phyloP scores from a whole-genome alignment of 2,113 vertebrate genomes.

The Petrocephalus zakoni region DNA sequence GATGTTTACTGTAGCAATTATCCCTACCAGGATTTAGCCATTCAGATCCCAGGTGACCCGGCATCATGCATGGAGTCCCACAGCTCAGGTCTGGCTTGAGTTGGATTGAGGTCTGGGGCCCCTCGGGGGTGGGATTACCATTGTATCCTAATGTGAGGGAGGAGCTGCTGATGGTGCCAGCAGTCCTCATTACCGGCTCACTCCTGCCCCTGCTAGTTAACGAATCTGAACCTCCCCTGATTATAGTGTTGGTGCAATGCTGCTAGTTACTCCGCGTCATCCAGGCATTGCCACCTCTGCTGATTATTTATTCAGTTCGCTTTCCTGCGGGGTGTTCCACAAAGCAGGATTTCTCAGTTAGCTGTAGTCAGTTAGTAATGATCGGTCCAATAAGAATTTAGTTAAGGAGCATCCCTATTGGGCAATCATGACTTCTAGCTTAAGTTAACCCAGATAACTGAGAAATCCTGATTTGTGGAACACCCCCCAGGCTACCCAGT shows the following conservation, averaged over 20 bases:
- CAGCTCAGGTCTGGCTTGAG: neutral
- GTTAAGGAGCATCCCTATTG: neutral
- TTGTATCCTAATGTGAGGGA: neutral
- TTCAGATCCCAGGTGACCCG: neutral
- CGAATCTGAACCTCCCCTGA: neutral
- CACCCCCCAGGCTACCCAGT: neutral
- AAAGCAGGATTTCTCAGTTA: neutral
- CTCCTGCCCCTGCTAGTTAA: neutral
- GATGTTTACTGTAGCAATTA: conserved; percentile 7
- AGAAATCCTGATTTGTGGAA: neutral
- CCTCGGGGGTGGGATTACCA: neutral
- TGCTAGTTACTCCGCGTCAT: neutral
- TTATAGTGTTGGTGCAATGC: neutral
- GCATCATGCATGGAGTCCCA: neutral
- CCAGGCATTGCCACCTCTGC: neutral
- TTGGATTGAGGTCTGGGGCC: neutral
- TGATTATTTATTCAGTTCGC: neutral
- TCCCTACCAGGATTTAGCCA: neutral
- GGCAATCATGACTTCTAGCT: neutral
- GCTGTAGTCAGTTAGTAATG: neutral
- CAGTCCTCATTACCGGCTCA: neutral
- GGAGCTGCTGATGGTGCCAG: neutral
- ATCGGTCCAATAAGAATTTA: neutral
- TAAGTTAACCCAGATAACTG: neutral
- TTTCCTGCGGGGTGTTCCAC: neutral